These are phyloP conservation scores for Parochlus steinenii DNA, from an alignment of 2,888 invertebrate genomes.

Conservation along the genomic window DNA sequence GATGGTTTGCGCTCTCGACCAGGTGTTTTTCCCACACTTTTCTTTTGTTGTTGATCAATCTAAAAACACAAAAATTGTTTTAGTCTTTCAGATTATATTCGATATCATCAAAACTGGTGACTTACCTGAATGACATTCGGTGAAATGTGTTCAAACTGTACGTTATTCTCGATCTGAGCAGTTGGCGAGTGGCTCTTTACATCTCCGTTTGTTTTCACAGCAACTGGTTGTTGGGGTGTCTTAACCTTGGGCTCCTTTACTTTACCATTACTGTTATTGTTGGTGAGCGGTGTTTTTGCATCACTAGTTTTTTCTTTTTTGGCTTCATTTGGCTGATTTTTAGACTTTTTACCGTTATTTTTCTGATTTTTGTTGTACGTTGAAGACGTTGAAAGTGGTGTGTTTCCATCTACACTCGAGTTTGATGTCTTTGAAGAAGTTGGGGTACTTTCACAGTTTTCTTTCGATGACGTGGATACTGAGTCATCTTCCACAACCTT, in stretches of 20 bases:
- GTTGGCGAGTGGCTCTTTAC: conserved; percentile 10
- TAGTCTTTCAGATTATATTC: too few relatives aligned
- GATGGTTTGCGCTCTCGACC: conserved; percentile 26
- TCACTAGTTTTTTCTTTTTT: too few relatives aligned
- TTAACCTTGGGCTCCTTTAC: background rate
- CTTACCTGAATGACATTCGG: too few relatives aligned
- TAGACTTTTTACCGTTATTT: conserved; percentile 8
- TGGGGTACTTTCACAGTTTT: conserved; percentile 8
- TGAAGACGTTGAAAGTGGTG: conserved; percentile 1
- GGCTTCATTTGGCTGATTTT: conserved; percentile 5
- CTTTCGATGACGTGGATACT: conserved; percentile 9
- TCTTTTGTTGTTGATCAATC: conserved; percentile 17
- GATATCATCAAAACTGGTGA: too few relatives aligned
- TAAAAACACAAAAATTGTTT: too few relatives aligned
- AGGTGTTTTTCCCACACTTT: conserved; percentile 28
- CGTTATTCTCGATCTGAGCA: too few relatives aligned
- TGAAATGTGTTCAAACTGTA: too few relatives aligned
- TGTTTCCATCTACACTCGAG: background rate
- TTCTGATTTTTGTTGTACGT: conserved; percentile 6
- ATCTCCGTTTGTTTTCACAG: conserved; percentile 5
- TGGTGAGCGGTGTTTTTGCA: too few relatives aligned
- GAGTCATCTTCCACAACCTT: conserved; percentile 6
- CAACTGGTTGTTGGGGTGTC: background rate
- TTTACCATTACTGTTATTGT: background rate
- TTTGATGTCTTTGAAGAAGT: conserved; percentile 1